phyloP scores from a whole-genome alignment of 2,797 vertebrate species.

The Carduelis carduelis region DNA sequence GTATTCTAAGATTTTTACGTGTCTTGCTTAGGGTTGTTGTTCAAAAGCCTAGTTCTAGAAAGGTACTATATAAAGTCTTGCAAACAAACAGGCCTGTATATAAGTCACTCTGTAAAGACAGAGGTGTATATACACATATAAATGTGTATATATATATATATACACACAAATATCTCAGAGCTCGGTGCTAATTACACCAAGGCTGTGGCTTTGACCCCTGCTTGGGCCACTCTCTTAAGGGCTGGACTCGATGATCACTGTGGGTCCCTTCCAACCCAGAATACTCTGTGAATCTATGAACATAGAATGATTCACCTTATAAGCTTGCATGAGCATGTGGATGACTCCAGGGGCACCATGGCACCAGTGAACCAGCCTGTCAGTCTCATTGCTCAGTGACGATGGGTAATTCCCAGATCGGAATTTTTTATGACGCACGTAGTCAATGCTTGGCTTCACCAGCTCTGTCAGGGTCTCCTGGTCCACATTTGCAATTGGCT shows the following conservation, averaged over 20 bases:
- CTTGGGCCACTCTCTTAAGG: neutral
- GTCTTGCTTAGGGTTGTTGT: neutral
- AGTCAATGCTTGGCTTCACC: constrained; percentile 93
- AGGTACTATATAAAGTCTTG: neutral
- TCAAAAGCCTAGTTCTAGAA: neutral
- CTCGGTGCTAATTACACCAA: neutral
- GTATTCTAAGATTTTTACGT: neutral
- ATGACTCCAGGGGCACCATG: constrained; percentile 91
- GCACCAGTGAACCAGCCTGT: constrained; percentile 96
- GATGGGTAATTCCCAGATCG: constrained; percentile 95
- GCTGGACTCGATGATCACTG: neutral
- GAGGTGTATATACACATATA: neutral
- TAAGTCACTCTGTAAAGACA: neutral
- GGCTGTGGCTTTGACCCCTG: neutral
- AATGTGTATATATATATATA: neutral
- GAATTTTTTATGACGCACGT: constrained; percentile 93
- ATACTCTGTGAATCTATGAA: neutral
- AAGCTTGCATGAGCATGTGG: constrained; percentile 89
- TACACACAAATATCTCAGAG: neutral
- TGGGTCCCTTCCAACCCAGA: neutral
- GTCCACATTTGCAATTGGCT: constrained; percentile 87
- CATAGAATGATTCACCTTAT: constrained; percentile 79
- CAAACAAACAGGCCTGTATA: neutral
- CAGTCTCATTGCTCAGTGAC: constrained; percentile 93
- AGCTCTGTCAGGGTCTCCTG: constrained; percentile 83